A percentile compares a stretch with the other conserved stretches of the same genome.
phyloP scores from a whole-genome alignment of 2,888 invertebrate species.

The Mycalesis mineus region DNA sequence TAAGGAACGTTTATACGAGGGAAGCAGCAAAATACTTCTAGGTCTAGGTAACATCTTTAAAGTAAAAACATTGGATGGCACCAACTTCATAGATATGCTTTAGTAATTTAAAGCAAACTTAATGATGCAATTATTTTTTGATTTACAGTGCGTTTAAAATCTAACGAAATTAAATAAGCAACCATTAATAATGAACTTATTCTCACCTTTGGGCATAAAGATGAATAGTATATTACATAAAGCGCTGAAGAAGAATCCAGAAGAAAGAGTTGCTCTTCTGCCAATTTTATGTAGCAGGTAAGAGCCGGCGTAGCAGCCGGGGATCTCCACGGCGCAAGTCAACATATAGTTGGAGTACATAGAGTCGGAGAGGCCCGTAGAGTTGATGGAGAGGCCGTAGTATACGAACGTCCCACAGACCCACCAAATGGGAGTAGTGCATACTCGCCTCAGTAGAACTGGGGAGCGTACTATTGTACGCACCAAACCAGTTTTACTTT shows the following conservation, averaged over 20 bases:
- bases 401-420: constrained; percentile 81
- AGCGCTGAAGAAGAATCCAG: constrained; percentile 55
- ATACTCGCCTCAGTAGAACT: constrained; percentile 64
- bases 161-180: too few species aligned
- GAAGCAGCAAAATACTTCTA: too few species aligned
- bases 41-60: too few species aligned
- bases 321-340: constrained; percentile 81
- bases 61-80: too few species aligned
- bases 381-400: constrained; percentile 82
- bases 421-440: constrained; percentile 81
- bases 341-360: constrained; percentile 81
- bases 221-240: constrained; percentile 29
- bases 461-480: constrained; percentile 65
- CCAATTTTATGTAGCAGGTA: constrained; percentile 78
- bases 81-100: too few species aligned
- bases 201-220: constrained; percentile 35
- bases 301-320: constrained; percentile 80
- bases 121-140: too few species aligned
- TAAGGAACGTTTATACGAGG: too few species aligned
- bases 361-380: constrained; percentile 81
- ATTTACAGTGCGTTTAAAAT: too few species aligned
- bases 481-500: constrained; percentile 29
- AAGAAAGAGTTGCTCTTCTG: constrained; percentile 76
- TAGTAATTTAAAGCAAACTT: too few species aligned
- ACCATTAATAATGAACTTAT: too few species aligned